These are phyloP conservation scores for Aphaenogaster floridana DNA, from an alignment of 1,140 invertebrate genomes.

Conservation along the genomic window DNA sequence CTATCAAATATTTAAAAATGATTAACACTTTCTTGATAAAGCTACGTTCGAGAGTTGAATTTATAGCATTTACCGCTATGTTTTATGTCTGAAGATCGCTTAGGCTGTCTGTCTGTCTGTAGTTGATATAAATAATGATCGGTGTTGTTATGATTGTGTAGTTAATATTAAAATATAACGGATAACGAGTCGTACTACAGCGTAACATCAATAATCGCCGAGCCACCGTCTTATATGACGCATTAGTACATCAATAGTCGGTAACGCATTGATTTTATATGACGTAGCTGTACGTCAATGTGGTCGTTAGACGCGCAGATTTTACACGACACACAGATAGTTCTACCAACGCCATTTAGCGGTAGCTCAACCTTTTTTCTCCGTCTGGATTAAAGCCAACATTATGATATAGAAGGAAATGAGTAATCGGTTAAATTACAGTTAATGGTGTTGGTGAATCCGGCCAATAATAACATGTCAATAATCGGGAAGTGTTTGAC, in stretches of 20 bases:
- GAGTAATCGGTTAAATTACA: conserved; percentile 13
- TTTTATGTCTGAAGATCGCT: conserved; percentile 25
- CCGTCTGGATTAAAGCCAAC: background rate
- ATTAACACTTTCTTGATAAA: conserved; percentile 17
- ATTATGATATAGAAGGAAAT: background rate
- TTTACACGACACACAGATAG: conserved; percentile 1
- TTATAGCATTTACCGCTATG: conserved; percentile 42
- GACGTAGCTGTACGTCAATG: conserved; percentile 69
- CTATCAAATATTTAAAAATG: background rate
- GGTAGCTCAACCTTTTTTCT: background rate
- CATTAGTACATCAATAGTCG: conserved; percentile 51
- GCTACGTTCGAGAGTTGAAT: conserved; percentile 18
- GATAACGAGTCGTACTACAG: conserved; percentile 17
- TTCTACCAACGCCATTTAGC: conserved; percentile 9
- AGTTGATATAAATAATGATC: conserved; percentile 44
- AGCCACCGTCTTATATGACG: conserved; percentile 32
- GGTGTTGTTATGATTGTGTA: background rate
- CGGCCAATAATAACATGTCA: conserved; percentile 35
- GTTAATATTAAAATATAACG: conserved; percentile 44
- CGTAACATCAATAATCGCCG: conserved; percentile 48
- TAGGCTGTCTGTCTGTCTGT: background rate
- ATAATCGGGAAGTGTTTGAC: conserved; percentile 7
- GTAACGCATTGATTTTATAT: conserved; percentile 64
- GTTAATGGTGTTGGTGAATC: conserved; percentile 15
- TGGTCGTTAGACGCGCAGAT: conserved; percentile 24